These are phyloP conservation scores for Oenanthe melanoleuca DNA, from an alignment of 2,113 vertebrate genomes.

Conservation along the genomic window DNA sequence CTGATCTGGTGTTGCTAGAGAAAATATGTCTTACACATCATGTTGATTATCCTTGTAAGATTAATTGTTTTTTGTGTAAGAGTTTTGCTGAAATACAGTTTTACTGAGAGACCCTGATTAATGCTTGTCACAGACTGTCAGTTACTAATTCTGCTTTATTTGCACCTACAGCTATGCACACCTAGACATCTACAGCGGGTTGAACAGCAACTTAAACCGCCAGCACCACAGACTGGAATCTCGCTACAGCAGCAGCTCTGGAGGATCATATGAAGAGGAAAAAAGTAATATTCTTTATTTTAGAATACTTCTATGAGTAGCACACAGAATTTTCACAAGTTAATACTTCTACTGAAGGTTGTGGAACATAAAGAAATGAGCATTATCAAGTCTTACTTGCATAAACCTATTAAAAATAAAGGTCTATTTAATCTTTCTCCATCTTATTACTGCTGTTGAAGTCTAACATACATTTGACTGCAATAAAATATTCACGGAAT, in stretches of 20 bases:
- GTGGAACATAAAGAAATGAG: neutral
- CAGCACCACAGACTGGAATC: conserved; percentile 98
- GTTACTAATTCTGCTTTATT: neutral
- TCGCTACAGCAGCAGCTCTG: conserved; percentile 98
- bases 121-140: neutral
- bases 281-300: conserved; percentile 83
- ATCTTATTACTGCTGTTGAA: neutral
- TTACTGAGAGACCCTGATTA: neutral
- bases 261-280: conserved; percentile 98
- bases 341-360: neutral
- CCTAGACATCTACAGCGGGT: conserved; percentile 91
- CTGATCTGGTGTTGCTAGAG: neutral
- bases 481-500: neutral
- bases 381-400: neutral
- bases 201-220: conserved; percentile 92
- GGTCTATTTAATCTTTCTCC: rapidly evolving
- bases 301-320: neutral
- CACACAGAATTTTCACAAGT: neutral
- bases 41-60: neutral
- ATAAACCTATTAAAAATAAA: neutral
- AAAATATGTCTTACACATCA: neutral
- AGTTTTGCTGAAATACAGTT: neutral
- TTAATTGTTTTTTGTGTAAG: neutral
- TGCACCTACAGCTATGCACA: conserved; percentile 83
- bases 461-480: neutral